Conservation (phyloP, 2,797 vertebrate genomes). For the Kryptolebias ocellatus region DNA sequence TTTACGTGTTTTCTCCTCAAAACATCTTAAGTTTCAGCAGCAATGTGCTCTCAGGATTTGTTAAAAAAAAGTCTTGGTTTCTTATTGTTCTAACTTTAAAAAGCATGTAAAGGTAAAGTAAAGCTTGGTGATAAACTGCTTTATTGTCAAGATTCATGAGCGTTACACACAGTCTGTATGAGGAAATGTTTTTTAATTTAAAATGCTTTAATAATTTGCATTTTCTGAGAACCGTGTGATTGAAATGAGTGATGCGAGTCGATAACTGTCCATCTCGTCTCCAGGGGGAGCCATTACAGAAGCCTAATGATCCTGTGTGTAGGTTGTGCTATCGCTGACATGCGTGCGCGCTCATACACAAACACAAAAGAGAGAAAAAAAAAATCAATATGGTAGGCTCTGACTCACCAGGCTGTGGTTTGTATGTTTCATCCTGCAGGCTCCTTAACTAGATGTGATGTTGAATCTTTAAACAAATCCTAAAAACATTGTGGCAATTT, state of each 20-base stretch:
- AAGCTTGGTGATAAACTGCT: no score
- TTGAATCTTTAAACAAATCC: not conserved
- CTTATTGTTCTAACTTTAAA: no score
- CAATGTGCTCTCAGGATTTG: no score
- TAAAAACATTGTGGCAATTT: not conserved
- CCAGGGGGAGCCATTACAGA: slow-evolving; percentile 44
- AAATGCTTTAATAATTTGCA: not conserved
- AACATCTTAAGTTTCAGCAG: no score
- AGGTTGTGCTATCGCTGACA: slow-evolving; percentile 11
- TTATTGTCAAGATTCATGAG: no score
- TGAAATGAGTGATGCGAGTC: slow-evolving; percentile 25
- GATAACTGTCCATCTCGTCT: slow-evolving; percentile 32
- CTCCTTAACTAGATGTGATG: not conserved
- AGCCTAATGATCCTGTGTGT: not conserved
- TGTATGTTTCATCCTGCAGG: not conserved
- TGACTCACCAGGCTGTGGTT: not conserved
- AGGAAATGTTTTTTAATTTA: slow-evolving; percentile 4
- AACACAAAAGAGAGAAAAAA: slow-evolving; percentile 6
- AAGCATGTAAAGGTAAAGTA: no score
- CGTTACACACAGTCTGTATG: no score
- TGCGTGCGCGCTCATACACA: not conserved
- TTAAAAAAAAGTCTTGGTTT: no score
- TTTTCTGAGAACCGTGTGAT: not conserved
- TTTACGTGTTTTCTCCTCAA: no score
- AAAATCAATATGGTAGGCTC: slow-evolving; percentile 24